These are phyloP conservation scores for Sebastes oblongus DNA, from an alignment of 2,797 vertebrate genomes.

Conservation along the genomic window DNA sequence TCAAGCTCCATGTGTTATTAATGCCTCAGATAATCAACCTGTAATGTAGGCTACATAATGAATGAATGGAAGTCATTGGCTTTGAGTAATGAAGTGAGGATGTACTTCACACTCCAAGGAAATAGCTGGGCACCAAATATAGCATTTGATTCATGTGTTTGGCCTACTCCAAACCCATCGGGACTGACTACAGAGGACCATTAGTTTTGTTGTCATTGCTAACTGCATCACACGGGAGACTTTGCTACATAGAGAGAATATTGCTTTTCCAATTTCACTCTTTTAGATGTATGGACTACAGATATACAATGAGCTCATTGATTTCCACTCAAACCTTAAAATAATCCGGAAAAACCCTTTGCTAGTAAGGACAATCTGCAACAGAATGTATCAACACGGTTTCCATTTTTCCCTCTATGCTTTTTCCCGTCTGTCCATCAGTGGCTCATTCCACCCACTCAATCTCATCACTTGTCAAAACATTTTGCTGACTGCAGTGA, in stretches of 20 bases:
- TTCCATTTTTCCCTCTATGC: conserved; percentile 29
- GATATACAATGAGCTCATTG: conserved; percentile 61
- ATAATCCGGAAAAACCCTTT: conserved; percentile 37
- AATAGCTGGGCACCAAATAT: conserved; percentile 60
- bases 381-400: conserved; percentile 12
- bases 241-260: conserved; percentile 61
- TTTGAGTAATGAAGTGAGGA: conserved; percentile 69
- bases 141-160: conserved; percentile 73
- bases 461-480: conserved; percentile 69
- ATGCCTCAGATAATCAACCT: conserved; percentile 65
- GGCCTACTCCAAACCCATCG: conserved; percentile 68
- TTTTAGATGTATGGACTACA: conserved; percentile 61
- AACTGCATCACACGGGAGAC: conserved; percentile 72
- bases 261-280: conserved; percentile 66
- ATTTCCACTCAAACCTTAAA: conserved; percentile 65
- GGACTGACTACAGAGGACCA: conserved; percentile 63
- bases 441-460: conserved; percentile 55
- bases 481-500: conserved; percentile 66
- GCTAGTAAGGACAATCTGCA: conserved; percentile 31
- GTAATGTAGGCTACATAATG: conserved; percentile 55
- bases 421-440: conserved; percentile 50
- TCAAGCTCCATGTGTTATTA: conserved; percentile 48
- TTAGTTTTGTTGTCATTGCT: conserved; percentile 76
- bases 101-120: conserved; percentile 62
- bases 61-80: conserved; percentile 47